phyloP scores from a whole-genome alignment of 2,797 vertebrate genomes.

The Agapornis canus region DNA sequence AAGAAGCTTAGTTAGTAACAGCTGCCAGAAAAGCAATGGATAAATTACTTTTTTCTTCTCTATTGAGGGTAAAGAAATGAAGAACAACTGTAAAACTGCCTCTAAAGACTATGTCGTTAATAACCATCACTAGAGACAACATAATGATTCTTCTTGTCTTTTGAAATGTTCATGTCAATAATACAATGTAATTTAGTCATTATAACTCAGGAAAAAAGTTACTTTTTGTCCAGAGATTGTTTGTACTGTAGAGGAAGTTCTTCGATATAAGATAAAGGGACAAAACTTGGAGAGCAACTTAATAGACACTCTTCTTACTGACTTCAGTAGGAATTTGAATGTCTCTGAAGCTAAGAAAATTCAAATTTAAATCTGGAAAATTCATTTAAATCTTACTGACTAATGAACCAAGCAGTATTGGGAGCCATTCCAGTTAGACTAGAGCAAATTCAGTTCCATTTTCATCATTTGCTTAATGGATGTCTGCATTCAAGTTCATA shows the following conservation, averaged over 20 bases:
- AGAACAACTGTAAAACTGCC: background rate
- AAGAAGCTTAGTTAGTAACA: conserved; percentile 59
- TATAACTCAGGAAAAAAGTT: background rate
- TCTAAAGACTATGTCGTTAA: conserved; percentile 51
- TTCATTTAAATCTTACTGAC: background rate
- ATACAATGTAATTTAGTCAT: conserved; percentile 33
- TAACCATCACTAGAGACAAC: conserved; percentile 20
- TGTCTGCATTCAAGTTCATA: background rate
- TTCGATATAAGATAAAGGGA: conserved; percentile 14
- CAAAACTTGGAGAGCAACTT: background rate
- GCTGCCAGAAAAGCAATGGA: conserved; percentile 55
- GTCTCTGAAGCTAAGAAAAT: background rate
- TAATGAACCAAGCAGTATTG: background rate
- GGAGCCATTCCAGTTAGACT: background rate
- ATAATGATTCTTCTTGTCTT: conserved; percentile 22
- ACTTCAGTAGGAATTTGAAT: background rate
- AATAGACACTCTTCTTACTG: background rate
- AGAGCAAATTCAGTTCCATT: background rate
- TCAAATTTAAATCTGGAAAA: background rate
- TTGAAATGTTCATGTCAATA: conserved; percentile 46
- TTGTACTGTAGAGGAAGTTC: background rate
- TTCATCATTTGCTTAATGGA: background rate
- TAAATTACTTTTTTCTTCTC: conserved; percentile 42
- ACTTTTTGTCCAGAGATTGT: background rate
- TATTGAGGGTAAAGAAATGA: conserved; percentile 48